A percentile compares a stretch with the other conserved stretches of the same genome.
These are phyloP conservation scores for Phyllotreta cruciferae DNA, from an alignment of 2,888 invertebrate genomes.

Conservation along the genomic window DNA sequence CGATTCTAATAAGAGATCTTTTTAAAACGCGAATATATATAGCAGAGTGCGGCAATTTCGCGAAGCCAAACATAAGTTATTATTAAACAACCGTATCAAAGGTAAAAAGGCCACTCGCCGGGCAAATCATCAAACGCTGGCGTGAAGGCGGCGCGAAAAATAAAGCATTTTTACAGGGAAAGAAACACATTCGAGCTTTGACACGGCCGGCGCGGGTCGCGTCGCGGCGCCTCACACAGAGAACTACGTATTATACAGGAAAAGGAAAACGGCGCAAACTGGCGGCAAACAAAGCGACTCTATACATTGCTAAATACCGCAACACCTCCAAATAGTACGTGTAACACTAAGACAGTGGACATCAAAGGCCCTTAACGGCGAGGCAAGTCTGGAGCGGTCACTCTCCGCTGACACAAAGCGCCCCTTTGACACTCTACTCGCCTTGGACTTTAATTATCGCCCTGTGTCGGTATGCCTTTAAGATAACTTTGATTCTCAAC, in stretches of 20 bases:
- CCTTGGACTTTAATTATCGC: constrained; percentile 60
- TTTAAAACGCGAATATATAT: no score
- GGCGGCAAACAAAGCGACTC: constrained; percentile 48
- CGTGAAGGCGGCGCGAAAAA: constrained; percentile 1
- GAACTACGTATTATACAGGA: constrained; percentile 26
- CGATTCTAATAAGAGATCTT: no score
- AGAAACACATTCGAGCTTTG: constrained; percentile 15
- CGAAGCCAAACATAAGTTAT: constrained; percentile 2
- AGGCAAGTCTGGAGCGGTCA: constrained; percentile 55
- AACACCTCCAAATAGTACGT: constrained; percentile 60
- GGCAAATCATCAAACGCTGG: constrained; percentile 5
- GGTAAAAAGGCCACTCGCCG: not conserved
- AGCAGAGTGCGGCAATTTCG: not conserved
- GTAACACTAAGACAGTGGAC: constrained; percentile 60
- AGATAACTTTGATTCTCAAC: constrained; percentile 52
- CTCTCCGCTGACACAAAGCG: constrained; percentile 57
- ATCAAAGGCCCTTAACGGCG: constrained; percentile 51
- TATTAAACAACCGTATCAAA: constrained; percentile 8
- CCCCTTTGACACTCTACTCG: constrained; percentile 60
- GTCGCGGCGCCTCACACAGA: constrained; percentile 5
- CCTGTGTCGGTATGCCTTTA: constrained; percentile 56
- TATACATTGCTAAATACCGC: constrained; percentile 60
- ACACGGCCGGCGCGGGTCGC: not conserved
- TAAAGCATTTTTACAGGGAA: constrained; percentile 8
- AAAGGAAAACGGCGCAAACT: constrained; percentile 12